A percentile compares a stretch with the other conserved stretches of the same genome.
phyloP scores from a whole-genome alignment of 2,797 vertebrate species.

The Hydrophis major region DNA sequence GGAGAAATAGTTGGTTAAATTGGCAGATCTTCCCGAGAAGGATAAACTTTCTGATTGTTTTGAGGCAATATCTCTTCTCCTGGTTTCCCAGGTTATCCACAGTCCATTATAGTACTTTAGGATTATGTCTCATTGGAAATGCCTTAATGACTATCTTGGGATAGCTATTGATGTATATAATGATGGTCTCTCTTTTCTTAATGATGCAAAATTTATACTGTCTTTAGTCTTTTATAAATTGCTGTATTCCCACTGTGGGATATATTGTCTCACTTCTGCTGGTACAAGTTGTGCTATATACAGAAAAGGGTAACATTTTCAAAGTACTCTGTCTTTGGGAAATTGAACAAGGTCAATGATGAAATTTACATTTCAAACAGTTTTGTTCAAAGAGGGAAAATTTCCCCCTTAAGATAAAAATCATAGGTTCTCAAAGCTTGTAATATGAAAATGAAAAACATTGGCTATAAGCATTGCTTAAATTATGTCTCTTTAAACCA shows the following conservation, averaged over 20 bases:
- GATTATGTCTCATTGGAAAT: background rate
- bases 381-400: constrained; percentile 55
- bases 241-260: constrained; percentile 28
- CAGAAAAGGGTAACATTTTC: constrained; percentile 41
- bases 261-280: constrained; percentile 44
- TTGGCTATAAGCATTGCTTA: constrained; percentile 56
- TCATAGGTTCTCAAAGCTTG: constrained; percentile 62
- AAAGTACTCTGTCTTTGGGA: constrained; percentile 55
- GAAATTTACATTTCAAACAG: constrained; percentile 66
- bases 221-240: constrained; percentile 37
- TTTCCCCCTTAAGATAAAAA: constrained; percentile 62
- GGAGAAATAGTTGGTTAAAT: background rate
- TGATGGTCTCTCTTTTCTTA: constrained; percentile 17
- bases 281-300: constrained; percentile 44
- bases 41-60: background rate
- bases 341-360: constrained; percentile 59
- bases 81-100: background rate
- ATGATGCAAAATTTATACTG: background rate
- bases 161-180: background rate
- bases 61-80: background rate
- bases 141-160: constrained; percentile 1
- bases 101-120: background rate
- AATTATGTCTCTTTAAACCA: constrained; percentile 61
- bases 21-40: background rate
- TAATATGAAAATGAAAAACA: constrained; percentile 62